Evolutionary conservation across 2,888 invertebrate species (phyloP).

Genomic region (Lasioglossum lativentre): DNA sequence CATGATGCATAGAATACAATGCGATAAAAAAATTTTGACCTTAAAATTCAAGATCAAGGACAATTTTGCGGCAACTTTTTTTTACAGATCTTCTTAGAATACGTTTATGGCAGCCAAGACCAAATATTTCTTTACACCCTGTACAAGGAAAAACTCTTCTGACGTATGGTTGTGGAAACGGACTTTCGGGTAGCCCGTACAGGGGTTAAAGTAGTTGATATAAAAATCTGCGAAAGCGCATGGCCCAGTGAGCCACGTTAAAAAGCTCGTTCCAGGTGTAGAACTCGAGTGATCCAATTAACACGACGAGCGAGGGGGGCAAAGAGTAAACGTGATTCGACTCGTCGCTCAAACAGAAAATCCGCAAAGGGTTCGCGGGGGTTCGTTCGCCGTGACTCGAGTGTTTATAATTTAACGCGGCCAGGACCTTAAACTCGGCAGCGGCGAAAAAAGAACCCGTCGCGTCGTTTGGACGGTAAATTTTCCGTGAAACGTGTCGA

Average conservation of each 20-base stretch:
- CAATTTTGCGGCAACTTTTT: too few species aligned
- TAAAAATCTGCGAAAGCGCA: not conserved
- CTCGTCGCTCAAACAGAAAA: conserved; percentile 16
- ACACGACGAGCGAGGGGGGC: not conserved
- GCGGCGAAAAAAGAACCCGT: not conserved
- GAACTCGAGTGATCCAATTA: not conserved
- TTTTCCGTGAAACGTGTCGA: not conserved
- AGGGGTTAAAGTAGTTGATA: not conserved
- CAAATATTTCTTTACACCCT: too few species aligned
- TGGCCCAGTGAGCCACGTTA: conserved; percentile 1
- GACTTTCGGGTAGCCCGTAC: not conserved
- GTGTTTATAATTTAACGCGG: conserved; percentile 38
- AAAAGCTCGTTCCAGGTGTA: not conserved
- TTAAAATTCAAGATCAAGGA: too few species aligned
- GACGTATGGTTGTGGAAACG: not conserved
- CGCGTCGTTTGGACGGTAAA: not conserved
- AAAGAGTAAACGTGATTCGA: not conserved
- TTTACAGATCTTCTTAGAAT: too few species aligned
- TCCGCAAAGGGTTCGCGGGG: not conserved
- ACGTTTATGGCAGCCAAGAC: too few species aligned
- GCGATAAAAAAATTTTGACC: too few species aligned
- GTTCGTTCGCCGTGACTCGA: conserved; percentile 21
- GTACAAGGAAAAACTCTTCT: not conserved
- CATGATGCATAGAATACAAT: too few species aligned
- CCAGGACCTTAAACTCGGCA: conserved; percentile 9